Conservation (phyloP, 2,113 vertebrate genomes). For the Arothron firmamentum region DNA sequence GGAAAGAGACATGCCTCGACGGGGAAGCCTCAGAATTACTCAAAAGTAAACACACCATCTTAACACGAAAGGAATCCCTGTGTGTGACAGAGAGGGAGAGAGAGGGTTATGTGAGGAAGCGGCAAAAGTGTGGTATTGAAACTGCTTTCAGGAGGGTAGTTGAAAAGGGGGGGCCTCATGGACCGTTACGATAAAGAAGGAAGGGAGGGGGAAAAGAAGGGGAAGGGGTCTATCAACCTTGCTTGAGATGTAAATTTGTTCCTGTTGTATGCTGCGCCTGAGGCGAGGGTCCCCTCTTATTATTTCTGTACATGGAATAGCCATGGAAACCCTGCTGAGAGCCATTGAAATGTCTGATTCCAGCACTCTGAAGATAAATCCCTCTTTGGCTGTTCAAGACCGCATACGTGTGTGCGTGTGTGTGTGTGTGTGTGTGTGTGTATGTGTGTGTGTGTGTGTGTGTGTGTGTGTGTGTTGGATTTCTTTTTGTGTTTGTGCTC, state of each 20-base stretch:
- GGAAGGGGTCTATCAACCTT: conserved; percentile 62
- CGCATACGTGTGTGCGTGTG: conserved; percentile 17
- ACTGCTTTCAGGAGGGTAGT: conserved; percentile 24
- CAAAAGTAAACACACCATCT: conserved; percentile 55
- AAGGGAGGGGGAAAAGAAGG: conserved; percentile 37
- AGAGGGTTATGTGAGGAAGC: conserved; percentile 46
- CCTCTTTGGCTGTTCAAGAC: conserved; percentile 36
- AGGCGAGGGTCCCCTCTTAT: conserved; percentile 67
- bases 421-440: conserved; percentile 11
- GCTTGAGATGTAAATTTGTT: conserved; percentile 82
- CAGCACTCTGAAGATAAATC: conserved; percentile 60
- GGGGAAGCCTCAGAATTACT: conserved; percentile 48
- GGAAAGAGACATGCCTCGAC: conserved; percentile 29
- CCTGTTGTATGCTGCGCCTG: conserved; percentile 57
- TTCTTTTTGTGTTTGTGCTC: neutral
- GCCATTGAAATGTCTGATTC: conserved; percentile 69
- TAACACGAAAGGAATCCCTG: conserved; percentile 66
- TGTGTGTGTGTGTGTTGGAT: conserved; percentile 15
- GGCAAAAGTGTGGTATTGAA: conserved; percentile 40
- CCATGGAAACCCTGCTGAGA: conserved; percentile 75
- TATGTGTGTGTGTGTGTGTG: conserved; percentile 4
- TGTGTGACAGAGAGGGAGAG: conserved; percentile 42
- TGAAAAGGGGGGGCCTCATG: conserved; percentile 12
- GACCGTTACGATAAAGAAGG: conserved; percentile 65
- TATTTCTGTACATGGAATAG: conserved; percentile 69